Evolutionary conservation across 2,888 invertebrate species (phyloP), one percentile per base, ranked within the genome.

Genomic region (Volucella zonaria): DNA sequence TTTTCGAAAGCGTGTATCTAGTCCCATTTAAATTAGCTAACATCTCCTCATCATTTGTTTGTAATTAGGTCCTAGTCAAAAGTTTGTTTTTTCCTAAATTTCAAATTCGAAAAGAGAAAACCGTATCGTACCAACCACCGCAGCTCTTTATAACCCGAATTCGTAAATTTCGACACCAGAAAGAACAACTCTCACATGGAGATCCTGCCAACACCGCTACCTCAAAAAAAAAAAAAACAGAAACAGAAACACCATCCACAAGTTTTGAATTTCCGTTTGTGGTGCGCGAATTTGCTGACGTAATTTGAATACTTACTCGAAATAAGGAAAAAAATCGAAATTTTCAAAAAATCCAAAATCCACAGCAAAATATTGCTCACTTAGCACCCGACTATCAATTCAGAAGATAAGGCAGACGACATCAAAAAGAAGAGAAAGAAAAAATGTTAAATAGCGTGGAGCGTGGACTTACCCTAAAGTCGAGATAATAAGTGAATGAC

Each of bases 261-360:
- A 85, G 71, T 85, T 85, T 85, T 76, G 47, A 85, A 73, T 81
- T 73, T 77, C 77, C 59, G 73, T 73, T 68, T 74, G 76, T 61
- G 38, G 43, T 15, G 67, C 59, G 68, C 31, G 31, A 31, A 66
- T 61, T 64, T 54, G 81, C 68, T 73, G 81, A 73, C 77, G 85
- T 81, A 85, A 77, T 81, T 81, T 85, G 81, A 85, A 81, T 85
- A 77, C 18, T 2, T 2, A 23, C 2, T 23, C n/a, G 1, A 1
- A 23, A 14, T 59, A n/a, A 23, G 6, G 2, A 11, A 45, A 45
- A 45, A 45, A 45, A 45, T 42, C 56, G 14, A 42, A 15, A 9
- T 56, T 47, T 49, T 23, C 14, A 4, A 43, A 40, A 31, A 31
- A 31, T 6, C 31, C 4, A 31, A 31, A 31, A 31, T 31, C 31